Base-by-base conservation (phyloP, 2,888 invertebrate genomes). In the Abrostola tripartita region DNA sequence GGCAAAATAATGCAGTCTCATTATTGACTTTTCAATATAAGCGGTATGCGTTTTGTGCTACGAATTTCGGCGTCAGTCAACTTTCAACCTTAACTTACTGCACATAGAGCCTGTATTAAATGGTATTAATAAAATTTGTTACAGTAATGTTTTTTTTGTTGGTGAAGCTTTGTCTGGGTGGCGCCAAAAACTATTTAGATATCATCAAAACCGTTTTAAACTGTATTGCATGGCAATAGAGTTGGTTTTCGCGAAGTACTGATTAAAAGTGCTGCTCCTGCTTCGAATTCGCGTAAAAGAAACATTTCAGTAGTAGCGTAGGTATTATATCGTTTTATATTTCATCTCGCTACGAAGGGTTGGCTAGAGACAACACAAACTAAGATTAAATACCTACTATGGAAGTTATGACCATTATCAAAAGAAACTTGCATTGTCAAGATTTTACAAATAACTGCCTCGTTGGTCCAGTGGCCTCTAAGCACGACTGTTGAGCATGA, bases 151-250 rank as follows among this genome's bases (percentile, higher is more conserved):
- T 78, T 78, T 78, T 78, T 83, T 83, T 76, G 70, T 77, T 79
- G 84, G 84, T 80, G 83, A 56, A 83, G 82, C 83, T 63, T 75
- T 84, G 84, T 85, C 84, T 85, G 84, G 83, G 83, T 85, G 84
- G 84, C 83, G 84, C 84, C 84, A 81, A 73, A 65, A 63, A 69
- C 63, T 75, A 65, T 55, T 72, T 52, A 63, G 60, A 6, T 12
- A 12, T 35, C 8, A 14, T 8, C 0, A 24, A 68, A 52, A 5
- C n/a, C 8, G 44, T 63, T 77, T 57, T 54, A 36, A 24, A 62
- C 70, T 59, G 11, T 72, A 68, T 24, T 0, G 0, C 0, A 0
- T 8, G 9, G 1, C 0, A 0, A 5, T 64, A 65, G 37, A 37
- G 62, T 53, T 6, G 37, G 5, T 35, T 73, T 67, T 64, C 5